Conservation (phyloP, 30 jellyfish, hydroid and myxozoan species). For the Cassiopea xamachana region DNA sequence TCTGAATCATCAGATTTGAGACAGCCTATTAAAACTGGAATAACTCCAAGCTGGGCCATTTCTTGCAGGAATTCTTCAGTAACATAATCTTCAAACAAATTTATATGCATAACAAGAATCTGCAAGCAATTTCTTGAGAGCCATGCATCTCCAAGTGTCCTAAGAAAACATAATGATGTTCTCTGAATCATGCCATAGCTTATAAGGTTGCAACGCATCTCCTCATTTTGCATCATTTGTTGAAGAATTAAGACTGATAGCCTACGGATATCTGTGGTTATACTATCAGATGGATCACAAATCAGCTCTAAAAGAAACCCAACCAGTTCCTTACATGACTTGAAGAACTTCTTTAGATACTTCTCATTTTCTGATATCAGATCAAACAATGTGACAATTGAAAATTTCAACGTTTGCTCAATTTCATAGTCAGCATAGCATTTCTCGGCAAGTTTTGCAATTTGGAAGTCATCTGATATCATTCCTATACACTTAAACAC, state of each 20-base stretch:
- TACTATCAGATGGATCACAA: slow-evolving; percentile 67
- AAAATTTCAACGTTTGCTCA: slow-evolving; percentile 58
- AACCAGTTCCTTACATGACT: slow-evolving; percentile 40
- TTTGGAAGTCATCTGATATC: slow-evolving; percentile 67
- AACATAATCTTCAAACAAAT: slow-evolving; percentile 69
- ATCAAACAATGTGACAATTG: slow-evolving; percentile 72
- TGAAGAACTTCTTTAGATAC: slow-evolving; percentile 34
- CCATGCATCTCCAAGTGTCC: slow-evolving; percentile 80
- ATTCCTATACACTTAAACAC: slow-evolving; percentile 43
- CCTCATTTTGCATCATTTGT: slow-evolving; percentile 76
- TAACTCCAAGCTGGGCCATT: slow-evolving; percentile 83
- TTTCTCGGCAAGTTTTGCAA: slow-evolving; percentile 49
- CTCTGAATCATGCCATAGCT: slow-evolving; percentile 78
- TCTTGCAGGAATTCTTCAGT: slow-evolving; percentile 85
- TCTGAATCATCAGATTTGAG: slow-evolving; percentile 90
- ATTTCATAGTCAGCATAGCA: slow-evolving; percentile 49
- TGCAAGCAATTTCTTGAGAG: slow-evolving; percentile 83
- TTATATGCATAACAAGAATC: slow-evolving; percentile 79
- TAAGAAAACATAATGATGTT: slow-evolving; percentile 66
- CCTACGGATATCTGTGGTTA: slow-evolving; percentile 64
- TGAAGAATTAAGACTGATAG: slow-evolving; percentile 67
- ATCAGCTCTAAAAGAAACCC: slow-evolving; percentile 72
- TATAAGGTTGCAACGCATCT: slow-evolving; percentile 65
- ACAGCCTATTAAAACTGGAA: slow-evolving; percentile 84
- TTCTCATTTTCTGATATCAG: slow-evolving; percentile 53